Evolutionary conservation across 1,140 invertebrate genomes (phyloP), one percentile per base, ranked within the genome.

Genomic region (Drosophila leontia): DNA sequence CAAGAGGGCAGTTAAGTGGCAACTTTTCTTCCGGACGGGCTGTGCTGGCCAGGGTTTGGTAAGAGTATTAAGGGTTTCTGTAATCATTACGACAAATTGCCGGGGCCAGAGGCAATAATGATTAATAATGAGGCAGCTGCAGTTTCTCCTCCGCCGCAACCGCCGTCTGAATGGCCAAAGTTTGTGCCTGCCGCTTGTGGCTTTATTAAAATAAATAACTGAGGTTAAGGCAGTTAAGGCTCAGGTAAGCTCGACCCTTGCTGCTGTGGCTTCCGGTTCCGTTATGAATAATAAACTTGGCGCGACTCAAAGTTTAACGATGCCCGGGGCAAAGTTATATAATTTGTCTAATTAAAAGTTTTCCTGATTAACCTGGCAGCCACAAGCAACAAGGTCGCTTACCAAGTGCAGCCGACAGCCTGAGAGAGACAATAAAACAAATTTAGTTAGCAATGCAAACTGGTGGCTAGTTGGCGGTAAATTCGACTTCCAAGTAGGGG

Each of bases 301-400:
- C 58, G 55, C 55, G 44, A 47, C 56, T 72, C 64, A 15, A 65
- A 69, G 56, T 61, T 81, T 77, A 82, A 76, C 50, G 70, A 61
- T 50, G 71, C 76, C 56, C 55, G 67, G 48, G 56, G 45, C 50
- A 78, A 84, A 81, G 51, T 86, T 85, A 67, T 81, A 70, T 84
- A 84, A 84, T 85, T 81, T 85, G 67, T 78, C 78, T 85, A 81
- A 86, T 84, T 84, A 85, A 84, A 84, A 84, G 59, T 85, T 84
- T 56, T 32, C 47, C 64, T 60, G 60, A 78, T 78, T 78, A 64
- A 76, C 62, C 62, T 51, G 71, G 32, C 58, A 75, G 56, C 72
- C 34, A 48, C 47, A 48, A 53, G 34, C 78, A 58, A 44, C 78
- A 69, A 56, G 79, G 79, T 74, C 79, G 71, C 56, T 44, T 50